phyloP scores from a whole-genome alignment of 2,888 invertebrate species.

The Leptothorax acervorum region DNA sequence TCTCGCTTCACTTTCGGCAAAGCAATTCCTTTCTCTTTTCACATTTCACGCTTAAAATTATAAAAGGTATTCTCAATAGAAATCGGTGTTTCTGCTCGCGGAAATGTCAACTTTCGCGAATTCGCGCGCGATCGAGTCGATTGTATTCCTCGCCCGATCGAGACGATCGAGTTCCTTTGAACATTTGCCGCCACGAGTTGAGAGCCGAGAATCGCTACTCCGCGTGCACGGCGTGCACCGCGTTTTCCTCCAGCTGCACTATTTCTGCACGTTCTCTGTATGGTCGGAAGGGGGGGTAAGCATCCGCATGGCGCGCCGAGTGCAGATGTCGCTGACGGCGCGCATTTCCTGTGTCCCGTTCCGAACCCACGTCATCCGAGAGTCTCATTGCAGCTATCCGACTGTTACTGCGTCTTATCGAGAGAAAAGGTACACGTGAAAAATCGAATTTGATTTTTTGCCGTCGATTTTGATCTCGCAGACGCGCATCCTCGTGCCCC shows the following conservation, averaged over 20 bases:
- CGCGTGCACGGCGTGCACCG: neutral
- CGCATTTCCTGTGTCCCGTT: neutral
- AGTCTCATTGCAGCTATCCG: slow-evolving; percentile 69
- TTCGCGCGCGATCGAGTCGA: too few species aligned
- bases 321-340: slow-evolving; percentile 63
- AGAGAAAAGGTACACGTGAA: neutral
- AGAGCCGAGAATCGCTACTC: neutral
- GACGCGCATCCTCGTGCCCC: slow-evolving; percentile 23
- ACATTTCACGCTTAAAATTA: neutral
- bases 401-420: neutral
- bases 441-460: slow-evolving; percentile 65
- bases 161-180: slow-evolving; percentile 2
- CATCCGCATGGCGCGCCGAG: slow-evolving; percentile 58
- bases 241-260: neutral
- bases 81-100: neutral
- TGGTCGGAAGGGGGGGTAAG: slow-evolving; percentile 19
- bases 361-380: slow-evolving; percentile 5
- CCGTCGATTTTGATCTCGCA: fast-evolving
- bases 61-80: neutral
- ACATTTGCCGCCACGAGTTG: slow-evolving; percentile 40
- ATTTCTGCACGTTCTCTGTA: slow-evolving; percentile 23
- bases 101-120: neutral
- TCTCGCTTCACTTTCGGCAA: neutral
- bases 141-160: neutral
- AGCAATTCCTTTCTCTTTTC: neutral